Base-by-base conservation (phyloP, 2,113 vertebrate species). In the Cololabis saira region DNA sequence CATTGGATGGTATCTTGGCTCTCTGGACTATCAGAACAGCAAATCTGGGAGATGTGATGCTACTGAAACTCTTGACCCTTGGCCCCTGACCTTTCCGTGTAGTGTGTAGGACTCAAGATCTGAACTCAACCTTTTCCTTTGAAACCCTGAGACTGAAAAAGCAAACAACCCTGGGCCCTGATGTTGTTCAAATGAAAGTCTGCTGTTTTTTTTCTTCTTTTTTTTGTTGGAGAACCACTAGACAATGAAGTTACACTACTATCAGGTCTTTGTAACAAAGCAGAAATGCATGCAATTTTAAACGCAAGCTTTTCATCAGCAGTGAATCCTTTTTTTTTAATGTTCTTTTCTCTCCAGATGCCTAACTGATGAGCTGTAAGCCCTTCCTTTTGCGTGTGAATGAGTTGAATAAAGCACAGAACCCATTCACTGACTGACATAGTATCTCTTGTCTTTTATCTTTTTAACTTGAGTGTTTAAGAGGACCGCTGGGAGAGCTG, bases 381-480 rank as follows among this genome's bases (percentile, higher is more conserved):
- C 67, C 2, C 17, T 45, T 70, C 7, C 16, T 61, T 79, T 52
- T 65, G 69, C 63, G 12, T 85, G 74, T 69, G 70, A 81, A 75
- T 68, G 72, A 58, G 66, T 48, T n/a, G 55, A 72, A 71, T n/a
- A 41, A 47, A 67, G 71, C 11, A 24, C 80, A 78, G 74, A 83
- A 58, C 57, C 41, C 7, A 42, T 61, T 64, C 66, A 72, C 67
- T 87, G 71, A 78, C 81, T 61, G 82, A 75, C 77, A 75, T 67
- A 76, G 78, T 83, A 83, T 85, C 73, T 83, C 24, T n/a, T 73
- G 74, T 78, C 88, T 90, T 89, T 91, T 82, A 91, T 89, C 90
- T 90, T 90, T 90, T 84, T 63, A 65, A 79, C 68, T 72, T 70
- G 85, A 87, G 82, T 68, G 80, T 90, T 90, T 88, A 81, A 90